These are phyloP conservation scores for Pomacea maculata DNA, from an alignment of 1,140 invertebrate species.

Conservation along the genomic window DNA sequence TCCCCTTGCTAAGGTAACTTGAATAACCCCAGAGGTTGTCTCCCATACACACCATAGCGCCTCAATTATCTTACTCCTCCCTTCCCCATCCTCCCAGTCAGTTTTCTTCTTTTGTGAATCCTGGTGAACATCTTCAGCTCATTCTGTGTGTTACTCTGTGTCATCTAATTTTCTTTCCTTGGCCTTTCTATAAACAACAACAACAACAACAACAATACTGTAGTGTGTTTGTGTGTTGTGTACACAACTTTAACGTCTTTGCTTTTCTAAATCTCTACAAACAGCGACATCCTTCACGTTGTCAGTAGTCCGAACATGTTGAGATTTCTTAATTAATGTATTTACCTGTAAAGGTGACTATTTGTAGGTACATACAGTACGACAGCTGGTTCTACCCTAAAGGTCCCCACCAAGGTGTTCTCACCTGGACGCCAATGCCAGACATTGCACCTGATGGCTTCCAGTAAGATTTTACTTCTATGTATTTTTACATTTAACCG, in stretches of 20 bases:
- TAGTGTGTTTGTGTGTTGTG: neutral
- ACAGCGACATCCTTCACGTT: neutral
- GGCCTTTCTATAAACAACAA: neutral
- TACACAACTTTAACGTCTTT: neutral
- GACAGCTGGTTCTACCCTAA: slow-evolving; percentile 32
- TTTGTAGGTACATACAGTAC: slow-evolving; percentile 23
- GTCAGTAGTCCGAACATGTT: neutral
- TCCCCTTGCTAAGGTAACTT: too few species aligned
- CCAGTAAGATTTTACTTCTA: slow-evolving; percentile 1
- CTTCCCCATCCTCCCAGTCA: too few species aligned
- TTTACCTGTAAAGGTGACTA: neutral
- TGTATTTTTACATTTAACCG: too few species aligned
- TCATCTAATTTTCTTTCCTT: too few species aligned
- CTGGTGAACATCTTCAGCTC: too few species aligned
- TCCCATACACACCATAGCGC: too few species aligned
- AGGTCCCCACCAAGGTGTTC: slow-evolving; percentile 14
- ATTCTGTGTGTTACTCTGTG: too few species aligned
- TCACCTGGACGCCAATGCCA: slow-evolving; percentile 19
- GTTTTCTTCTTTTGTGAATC: too few species aligned
- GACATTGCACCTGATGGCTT: slow-evolving; percentile 22
- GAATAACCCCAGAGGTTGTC: too few species aligned
- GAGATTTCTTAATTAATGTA: neutral
- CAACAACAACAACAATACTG: too few species aligned
- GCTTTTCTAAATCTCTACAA: neutral
- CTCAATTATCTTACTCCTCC: too few species aligned